Evolutionary conservation across 1,140 invertebrate genomes (phyloP).

Genomic region (Zaprionus davidi): DNA sequence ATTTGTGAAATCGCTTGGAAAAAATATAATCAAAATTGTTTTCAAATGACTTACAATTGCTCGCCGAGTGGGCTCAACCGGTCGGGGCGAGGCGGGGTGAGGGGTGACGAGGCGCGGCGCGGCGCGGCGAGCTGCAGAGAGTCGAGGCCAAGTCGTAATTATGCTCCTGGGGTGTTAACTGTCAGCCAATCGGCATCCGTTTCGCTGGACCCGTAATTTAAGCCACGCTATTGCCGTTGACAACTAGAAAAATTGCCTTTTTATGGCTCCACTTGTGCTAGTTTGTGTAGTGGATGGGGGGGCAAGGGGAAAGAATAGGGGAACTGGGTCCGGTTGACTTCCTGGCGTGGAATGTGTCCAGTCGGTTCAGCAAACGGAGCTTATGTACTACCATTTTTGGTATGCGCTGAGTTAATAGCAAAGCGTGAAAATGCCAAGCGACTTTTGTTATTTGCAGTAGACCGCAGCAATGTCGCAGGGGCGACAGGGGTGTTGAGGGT

Average conservation of each 20-base stretch:
- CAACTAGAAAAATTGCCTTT: slow-evolving; percentile 82
- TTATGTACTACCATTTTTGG: slow-evolving; percentile 49
- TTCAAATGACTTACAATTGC: slow-evolving; percentile 82
- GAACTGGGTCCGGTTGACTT: neutral
- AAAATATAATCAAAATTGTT: slow-evolving; percentile 83
- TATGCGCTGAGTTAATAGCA: slow-evolving; percentile 75
- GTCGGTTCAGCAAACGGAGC: slow-evolving; percentile 26
- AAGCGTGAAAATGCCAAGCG: slow-evolving; percentile 50
- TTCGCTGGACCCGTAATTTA: slow-evolving; percentile 63
- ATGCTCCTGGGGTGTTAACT: slow-evolving; percentile 77
- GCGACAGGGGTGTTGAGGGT: neutral
- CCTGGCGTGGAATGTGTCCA: slow-evolving; percentile 54
- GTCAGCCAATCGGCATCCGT: slow-evolving; percentile 71
- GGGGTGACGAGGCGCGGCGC: neutral
- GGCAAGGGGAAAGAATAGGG: neutral
- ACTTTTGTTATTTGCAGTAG: slow-evolving; percentile 45
- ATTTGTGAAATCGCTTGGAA: slow-evolving; percentile 82
- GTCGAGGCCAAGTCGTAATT: slow-evolving; percentile 51
- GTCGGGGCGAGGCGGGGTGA: neutral
- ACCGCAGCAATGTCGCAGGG: neutral
- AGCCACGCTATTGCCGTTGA: slow-evolving; percentile 78
- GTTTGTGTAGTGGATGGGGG: neutral
- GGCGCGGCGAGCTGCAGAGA: too few species aligned
- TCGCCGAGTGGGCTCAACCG: slow-evolving; percentile 23
- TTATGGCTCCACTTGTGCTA: slow-evolving; percentile 51